Conservation (phyloP, 2,797 vertebrate species). For the Pangasius krempfi region DNA sequence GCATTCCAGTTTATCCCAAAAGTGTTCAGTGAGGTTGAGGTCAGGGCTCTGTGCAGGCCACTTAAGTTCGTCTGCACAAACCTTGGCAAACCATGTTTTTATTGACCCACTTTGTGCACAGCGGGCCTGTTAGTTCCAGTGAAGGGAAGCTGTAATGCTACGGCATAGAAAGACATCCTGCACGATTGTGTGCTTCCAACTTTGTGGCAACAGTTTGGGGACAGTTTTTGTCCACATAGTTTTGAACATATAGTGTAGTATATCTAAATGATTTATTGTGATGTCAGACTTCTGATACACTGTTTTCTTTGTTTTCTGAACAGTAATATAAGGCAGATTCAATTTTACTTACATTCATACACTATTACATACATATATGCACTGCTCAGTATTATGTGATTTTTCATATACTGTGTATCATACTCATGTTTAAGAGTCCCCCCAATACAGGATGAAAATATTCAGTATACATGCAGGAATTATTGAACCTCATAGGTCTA, state of each 20-base stretch:
- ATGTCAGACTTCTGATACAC: not conserved
- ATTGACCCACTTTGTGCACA: not conserved
- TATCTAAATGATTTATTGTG: not conserved
- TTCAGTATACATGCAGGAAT: not conserved
- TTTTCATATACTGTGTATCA: not conserved
- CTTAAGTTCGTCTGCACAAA: not conserved
- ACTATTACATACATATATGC: not conserved
- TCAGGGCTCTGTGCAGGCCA: too few relatives aligned
- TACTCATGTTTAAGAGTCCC: not conserved
- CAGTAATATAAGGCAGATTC: not conserved
- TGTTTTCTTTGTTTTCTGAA: not conserved
- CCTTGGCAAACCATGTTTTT: not conserved
- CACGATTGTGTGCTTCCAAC: not conserved
- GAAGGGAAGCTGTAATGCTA: not conserved
- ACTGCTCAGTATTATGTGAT: not conserved
- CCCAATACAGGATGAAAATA: not conserved
- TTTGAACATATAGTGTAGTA: not conserved
- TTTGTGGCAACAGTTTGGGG: not conserved
- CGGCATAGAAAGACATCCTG: not conserved
- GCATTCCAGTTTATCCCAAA: not conserved
- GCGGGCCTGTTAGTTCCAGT: not conserved
- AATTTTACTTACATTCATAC: not conserved
- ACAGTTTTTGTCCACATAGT: not conserved
- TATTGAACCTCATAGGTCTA: not conserved
- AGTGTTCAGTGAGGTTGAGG: not conserved